phyloP scores from a whole-genome alignment of 1,140 invertebrate genomes.

The Zaprionus lachaisei region DNA sequence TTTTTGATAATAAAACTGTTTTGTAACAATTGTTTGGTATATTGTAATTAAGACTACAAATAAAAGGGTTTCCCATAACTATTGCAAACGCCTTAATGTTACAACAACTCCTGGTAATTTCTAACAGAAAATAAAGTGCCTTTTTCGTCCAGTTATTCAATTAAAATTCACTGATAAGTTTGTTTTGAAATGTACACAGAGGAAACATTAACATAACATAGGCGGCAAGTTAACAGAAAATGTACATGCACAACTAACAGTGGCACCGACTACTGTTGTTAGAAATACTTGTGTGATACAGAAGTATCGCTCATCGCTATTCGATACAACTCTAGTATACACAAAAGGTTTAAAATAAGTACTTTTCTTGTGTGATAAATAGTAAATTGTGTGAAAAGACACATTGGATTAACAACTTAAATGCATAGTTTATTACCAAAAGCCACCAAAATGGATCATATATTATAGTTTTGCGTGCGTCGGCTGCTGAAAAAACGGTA shows the following conservation, averaged over 20 bases:
- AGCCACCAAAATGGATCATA: slow-evolving; percentile 49
- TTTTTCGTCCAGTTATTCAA: no score
- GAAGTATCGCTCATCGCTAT: slow-evolving; percentile 27
- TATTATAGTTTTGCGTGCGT: slow-evolving; percentile 66
- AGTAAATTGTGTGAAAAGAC: slow-evolving; percentile 43
- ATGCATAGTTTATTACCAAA: slow-evolving; percentile 33
- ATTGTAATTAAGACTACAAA: no score
- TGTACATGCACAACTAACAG: slow-evolving; percentile 3
- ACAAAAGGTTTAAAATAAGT: slow-evolving; percentile 76
- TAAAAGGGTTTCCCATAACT: no score
- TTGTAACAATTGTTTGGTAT: neutral
- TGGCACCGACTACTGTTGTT: neutral
- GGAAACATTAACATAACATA: neutral
- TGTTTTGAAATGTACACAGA: neutral
- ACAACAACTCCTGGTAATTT: no score
- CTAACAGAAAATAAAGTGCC: no score
- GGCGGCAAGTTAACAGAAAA: neutral
- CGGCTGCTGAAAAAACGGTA: slow-evolving; percentile 71
- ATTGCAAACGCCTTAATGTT: no score
- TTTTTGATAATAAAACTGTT: neutral
- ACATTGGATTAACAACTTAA: slow-evolving; percentile 48
- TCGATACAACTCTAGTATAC: slow-evolving; percentile 63
- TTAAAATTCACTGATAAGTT: neutral
- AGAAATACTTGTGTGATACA: neutral
- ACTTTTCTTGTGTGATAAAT: slow-evolving; percentile 73